Conservation (phyloP, 2,113 vertebrate species). For the Brachyhypopomus gauderio region DNA sequence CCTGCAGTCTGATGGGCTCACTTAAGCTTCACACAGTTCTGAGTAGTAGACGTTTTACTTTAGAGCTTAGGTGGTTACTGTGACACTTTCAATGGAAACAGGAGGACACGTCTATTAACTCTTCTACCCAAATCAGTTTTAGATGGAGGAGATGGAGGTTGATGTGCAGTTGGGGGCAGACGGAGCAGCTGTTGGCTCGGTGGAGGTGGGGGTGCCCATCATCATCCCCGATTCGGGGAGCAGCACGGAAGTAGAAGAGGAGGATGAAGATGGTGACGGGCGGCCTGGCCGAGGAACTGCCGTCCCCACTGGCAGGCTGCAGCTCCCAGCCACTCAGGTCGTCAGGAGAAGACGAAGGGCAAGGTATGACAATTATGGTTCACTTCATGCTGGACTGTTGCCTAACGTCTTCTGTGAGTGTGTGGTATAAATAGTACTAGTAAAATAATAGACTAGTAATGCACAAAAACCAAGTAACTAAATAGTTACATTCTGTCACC, state of each 20-base stretch:
- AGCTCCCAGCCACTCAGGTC: constrained; percentile 50
- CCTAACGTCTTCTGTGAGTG: no score
- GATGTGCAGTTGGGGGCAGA: constrained; percentile 61
- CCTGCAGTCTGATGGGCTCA: no score
- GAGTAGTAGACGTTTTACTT: no score
- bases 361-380: constrained; percentile 55
- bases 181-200: neutral
- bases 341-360: constrained; percentile 55
- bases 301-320: neutral
- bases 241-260: constrained; percentile 61
- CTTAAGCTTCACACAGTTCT: no score
- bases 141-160: constrained; percentile 87
- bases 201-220: neutral
- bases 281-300: neutral
- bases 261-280: constrained; percentile 47
- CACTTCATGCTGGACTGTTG: no score
- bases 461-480: no score
- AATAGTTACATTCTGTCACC: no score
- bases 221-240: constrained; percentile 60
- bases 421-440: no score
- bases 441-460: no score
- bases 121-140: neutral
- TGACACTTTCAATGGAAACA: no score
- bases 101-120: no score
- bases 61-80: no score